Percentiles rank a stretch among this genome's conserved stretches.
Evolutionary conservation across 2,888 invertebrate genomes (phyloP).

Genomic region (Hirtodrosophila alboralis): DNA sequence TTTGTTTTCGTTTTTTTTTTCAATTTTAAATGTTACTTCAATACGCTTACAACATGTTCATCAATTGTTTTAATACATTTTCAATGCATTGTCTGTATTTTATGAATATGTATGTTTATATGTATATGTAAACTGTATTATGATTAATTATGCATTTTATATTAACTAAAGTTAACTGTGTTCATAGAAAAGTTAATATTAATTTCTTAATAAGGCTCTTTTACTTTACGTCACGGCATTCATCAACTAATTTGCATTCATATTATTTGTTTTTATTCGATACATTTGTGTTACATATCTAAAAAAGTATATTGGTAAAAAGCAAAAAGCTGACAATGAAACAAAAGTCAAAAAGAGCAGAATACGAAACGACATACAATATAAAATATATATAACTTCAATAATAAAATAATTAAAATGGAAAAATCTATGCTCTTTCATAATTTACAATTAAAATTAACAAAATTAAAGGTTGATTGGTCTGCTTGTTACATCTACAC

Average conservation of each 20-base stretch:
- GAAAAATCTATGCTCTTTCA: slow-evolving; percentile 27
- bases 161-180: slow-evolving; percentile 72
- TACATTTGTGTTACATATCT: slow-evolving; percentile 54
- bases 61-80: slow-evolving; percentile 70
- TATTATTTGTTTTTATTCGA: slow-evolving; percentile 61
- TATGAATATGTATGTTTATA: slow-evolving; percentile 56
- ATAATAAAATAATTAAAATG: slow-evolving; percentile 37
- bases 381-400: slow-evolving; percentile 37
- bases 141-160: slow-evolving; percentile 50
- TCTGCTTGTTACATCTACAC: slow-evolving; percentile 38
- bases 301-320: slow-evolving; percentile 41
- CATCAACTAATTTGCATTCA: slow-evolving; percentile 45
- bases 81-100: slow-evolving; percentile 65
- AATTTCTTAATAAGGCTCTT: slow-evolving; percentile 75
- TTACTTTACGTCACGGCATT: slow-evolving; percentile 58
- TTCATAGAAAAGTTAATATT: slow-evolving; percentile 72
- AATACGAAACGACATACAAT: slow-evolving; percentile 52
- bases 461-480: slow-evolving; percentile 53
- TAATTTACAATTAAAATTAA: slow-evolving; percentile 56
- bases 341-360: slow-evolving; percentile 44
- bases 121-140: slow-evolving; percentile 47
- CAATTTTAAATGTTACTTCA: slow-evolving; percentile 40
- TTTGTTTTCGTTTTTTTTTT: slow-evolving; percentile 22
- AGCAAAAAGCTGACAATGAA: slow-evolving; percentile 39
- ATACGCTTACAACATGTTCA: slow-evolving; percentile 50